Evolutionary conservation across 2,113 vertebrate genomes (phyloP), one percentile per base, ranked within the genome.

Genomic region (Rallus limicola): DNA sequence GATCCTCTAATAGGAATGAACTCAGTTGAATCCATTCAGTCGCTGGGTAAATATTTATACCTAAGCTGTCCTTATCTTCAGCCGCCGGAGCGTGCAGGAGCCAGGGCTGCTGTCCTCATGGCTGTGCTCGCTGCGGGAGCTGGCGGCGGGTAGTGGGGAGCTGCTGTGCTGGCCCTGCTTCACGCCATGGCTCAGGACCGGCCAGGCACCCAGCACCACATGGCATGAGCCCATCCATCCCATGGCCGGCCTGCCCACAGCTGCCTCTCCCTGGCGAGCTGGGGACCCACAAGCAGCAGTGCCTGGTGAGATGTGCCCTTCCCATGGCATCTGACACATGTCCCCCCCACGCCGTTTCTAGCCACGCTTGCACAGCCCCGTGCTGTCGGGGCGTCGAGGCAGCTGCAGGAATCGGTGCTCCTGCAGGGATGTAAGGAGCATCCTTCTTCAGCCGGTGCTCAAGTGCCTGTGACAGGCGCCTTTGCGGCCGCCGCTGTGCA

Each of bases 1-100:
- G 95, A 93, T 96, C 72, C 94, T 96, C 93, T 97, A 97, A 97
- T 96, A 96, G 96, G 96, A 95, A 91, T 50, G 91, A 96, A 96
- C 94, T 97, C 95, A 20, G 72, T 64, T 93, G 97, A 97, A 96
- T 95, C 93, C 93, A 76, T 94, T 96, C 97, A 96, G 91, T 96
- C 94, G 28, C 93, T 92, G 95, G 90, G 36, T 56, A 74, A 71
- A 95, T 93, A 74, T 94, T 96, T 95, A 83, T 84, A 82, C 91
- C 89, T 90, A 36, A 95, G 94, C 88, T 25, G 19, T 92, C 93
- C 95, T 7, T 38, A 88, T 40, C 28, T 3, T 20, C 67, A 58
- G 71, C 34, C 21, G 7, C 11, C 0, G 50, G 55, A 48, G 69
- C 10, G 25, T 50, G 88, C 50, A 3, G 5, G 50, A 34, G 87